Evolutionary conservation across 2,797 vertebrate genomes (phyloP), one percentile per base, ranked within the genome.

Genomic region (Oryzias dopingdopingensis): DNA sequence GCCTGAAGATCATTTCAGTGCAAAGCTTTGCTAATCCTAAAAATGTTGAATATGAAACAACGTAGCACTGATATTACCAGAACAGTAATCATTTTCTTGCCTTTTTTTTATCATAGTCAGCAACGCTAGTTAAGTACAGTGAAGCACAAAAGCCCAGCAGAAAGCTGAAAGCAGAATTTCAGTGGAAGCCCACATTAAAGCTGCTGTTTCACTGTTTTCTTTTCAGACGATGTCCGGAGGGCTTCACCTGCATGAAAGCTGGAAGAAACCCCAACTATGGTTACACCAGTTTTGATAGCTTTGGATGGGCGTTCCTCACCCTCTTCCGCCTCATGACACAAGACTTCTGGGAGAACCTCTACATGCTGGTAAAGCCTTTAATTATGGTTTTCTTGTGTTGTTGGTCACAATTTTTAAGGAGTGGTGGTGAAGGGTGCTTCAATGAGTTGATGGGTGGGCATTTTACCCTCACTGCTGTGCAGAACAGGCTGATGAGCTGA

Each of bases 261-360:
- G 97, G 97, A 56, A 91, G 92, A 80, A 99, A 99, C 85, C 97
- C 97, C 8, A 98, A 99, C 90, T 99, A 98, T 0, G 97, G 96
- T 23, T 99, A 99, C 89, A 99, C 97, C 2, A 99, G 97, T 87
- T 99, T 98, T 20, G 97, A 99, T 82, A 98, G 96, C 50, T 99
- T 99, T 54, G 96, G 97, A 83, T 99, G 97, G 97, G 97, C 97
- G 65, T 99, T 99, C 65, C 92, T 99, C 78, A 95, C 97, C 70
- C 91, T 99, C 2, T 99, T 99, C 88, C 94, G 97, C 61, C 96
- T 99, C 83, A 99, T 99, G 97, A 99, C 97, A 79, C 97, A 99
- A 89, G 97, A 99, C 84, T 99, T 94, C 42, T 99, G 97, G 97
- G 97, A 99, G 76, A 98, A 98, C 88, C 91, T 99, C 49, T 99